Evolutionary conservation across 2,888 invertebrate genomes (phyloP).

Genomic region (Endotricha flammealis): DNA sequence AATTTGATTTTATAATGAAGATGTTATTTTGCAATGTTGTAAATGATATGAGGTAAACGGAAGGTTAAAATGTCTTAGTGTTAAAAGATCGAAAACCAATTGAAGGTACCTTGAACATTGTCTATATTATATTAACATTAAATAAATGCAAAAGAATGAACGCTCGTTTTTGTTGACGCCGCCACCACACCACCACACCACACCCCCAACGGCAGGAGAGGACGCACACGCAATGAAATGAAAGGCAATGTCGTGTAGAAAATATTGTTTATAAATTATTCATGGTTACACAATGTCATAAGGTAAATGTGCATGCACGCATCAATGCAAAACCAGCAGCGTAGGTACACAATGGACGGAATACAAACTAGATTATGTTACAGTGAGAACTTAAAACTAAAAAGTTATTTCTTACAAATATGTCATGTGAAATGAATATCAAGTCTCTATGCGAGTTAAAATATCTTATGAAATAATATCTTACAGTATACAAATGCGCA

Average conservation of each 20-base stretch:
- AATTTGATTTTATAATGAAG: constrained; percentile 63
- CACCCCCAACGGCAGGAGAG: not conserved
- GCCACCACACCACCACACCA: constrained; percentile 5
- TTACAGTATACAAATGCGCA: no score
- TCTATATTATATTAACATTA: constrained; percentile 79
- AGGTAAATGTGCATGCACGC: not conserved
- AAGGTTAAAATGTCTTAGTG: constrained; percentile 73
- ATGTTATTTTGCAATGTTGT: constrained; percentile 73
- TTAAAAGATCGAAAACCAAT: constrained; percentile 75
- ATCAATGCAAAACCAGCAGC: constrained; percentile 1
- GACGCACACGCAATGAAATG: not conserved
- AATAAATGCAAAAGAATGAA: constrained; percentile 67
- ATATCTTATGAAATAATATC: not conserved
- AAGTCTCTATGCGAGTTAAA: not conserved
- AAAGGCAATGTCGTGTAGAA: constrained; percentile 6
- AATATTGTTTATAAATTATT: constrained; percentile 5
- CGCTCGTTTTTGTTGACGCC: constrained; percentile 31
- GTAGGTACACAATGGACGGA: constrained; percentile 49
- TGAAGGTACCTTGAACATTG: constrained; percentile 78
- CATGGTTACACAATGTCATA: not conserved
- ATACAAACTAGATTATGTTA: constrained; percentile 23
- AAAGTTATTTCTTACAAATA: constrained; percentile 11
- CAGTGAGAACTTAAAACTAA: constrained; percentile 16
- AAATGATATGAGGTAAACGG: constrained; percentile 62
- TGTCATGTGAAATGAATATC: constrained; percentile 4